These are phyloP conservation scores for Lanius ludovicianus DNA, from an alignment of 2,113 vertebrate species.

Conservation along the genomic window DNA sequence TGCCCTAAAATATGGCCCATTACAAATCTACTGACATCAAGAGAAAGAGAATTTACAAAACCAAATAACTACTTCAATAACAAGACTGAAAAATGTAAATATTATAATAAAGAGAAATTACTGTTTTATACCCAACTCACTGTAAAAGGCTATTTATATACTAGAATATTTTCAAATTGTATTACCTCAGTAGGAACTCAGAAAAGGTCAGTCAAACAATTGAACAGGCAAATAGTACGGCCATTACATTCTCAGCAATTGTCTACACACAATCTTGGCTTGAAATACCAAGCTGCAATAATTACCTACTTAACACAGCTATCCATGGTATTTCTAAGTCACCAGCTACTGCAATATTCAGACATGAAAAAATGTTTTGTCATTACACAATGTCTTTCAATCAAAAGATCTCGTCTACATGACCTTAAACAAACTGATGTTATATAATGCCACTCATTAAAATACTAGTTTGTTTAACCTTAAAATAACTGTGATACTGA, in stretches of 20 bases:
- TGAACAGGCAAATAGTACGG: not conserved
- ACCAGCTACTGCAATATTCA: slow-evolving; percentile 36
- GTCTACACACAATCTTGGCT: not conserved
- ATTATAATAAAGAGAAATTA: not conserved
- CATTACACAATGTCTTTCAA: slow-evolving; percentile 38
- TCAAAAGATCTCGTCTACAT: not conserved
- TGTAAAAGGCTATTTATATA: slow-evolving; percentile 10
- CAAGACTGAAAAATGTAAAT: not conserved
- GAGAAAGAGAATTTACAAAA: not conserved
- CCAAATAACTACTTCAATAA: not conserved
- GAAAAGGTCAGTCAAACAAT: not conserved
- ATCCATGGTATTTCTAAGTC: slow-evolving; percentile 38
- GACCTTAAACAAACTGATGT: slow-evolving; percentile 26
- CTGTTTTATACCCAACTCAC: not conserved
- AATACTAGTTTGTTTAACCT: not conserved
- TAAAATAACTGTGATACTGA: not conserved
- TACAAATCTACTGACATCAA: not conserved
- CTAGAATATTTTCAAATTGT: not conserved
- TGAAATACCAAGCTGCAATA: not conserved
- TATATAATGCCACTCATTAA: slow-evolving; percentile 11
- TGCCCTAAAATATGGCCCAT: not conserved
- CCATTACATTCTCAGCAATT: not conserved
- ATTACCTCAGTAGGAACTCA: not conserved
- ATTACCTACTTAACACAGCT: slow-evolving; percentile 46
- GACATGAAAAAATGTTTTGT: slow-evolving; percentile 41